Percentiles rank a stretch among this genome's conserved stretches.
phyloP scores from a whole-genome alignment of 2,888 invertebrate genomes.

The Andrena bucephala region DNA sequence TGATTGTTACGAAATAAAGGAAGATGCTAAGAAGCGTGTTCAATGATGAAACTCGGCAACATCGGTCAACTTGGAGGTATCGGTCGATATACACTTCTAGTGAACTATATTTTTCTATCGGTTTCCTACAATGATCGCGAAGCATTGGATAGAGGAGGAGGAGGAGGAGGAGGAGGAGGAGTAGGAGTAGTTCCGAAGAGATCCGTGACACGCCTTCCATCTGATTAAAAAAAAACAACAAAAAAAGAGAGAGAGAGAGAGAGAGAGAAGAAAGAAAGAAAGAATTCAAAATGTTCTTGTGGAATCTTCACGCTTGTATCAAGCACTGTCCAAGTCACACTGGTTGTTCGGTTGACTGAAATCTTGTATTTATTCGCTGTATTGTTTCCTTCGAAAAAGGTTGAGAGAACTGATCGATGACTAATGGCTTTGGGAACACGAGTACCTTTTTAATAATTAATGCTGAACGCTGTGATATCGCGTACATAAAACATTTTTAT shows the following conservation, averaged over 20 bases:
- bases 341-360: conserved; percentile 35
- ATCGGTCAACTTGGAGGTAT: conserved; percentile 15
- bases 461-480: conserved; percentile 85
- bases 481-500: conserved; percentile 80
- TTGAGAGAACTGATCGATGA: conserved; percentile 41
- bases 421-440: conserved; percentile 66
- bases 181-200: conserved; percentile 10
- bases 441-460: conserved; percentile 78
- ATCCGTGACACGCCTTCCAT: conserved; percentile 26
- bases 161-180: neutral
- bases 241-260: no score
- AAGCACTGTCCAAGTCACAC: conserved; percentile 33
- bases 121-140: conserved; percentile 14
- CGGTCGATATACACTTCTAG: conserved; percentile 20
- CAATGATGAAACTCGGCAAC: neutral
- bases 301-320: conserved; percentile 39
- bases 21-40: conserved; percentile 6
- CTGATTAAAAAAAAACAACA: neutral
- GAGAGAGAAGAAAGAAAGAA: neutral
- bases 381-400: conserved; percentile 25
- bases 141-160: neutral
- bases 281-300: conserved; percentile 23
- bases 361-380: conserved; percentile 32
- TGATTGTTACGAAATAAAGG: conserved; percentile 4
- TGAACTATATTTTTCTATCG: conserved; percentile 28